Base-by-base conservation (phyloP, 2,888 invertebrate genomes). In the Brachynemurus nebulosus region DNA sequence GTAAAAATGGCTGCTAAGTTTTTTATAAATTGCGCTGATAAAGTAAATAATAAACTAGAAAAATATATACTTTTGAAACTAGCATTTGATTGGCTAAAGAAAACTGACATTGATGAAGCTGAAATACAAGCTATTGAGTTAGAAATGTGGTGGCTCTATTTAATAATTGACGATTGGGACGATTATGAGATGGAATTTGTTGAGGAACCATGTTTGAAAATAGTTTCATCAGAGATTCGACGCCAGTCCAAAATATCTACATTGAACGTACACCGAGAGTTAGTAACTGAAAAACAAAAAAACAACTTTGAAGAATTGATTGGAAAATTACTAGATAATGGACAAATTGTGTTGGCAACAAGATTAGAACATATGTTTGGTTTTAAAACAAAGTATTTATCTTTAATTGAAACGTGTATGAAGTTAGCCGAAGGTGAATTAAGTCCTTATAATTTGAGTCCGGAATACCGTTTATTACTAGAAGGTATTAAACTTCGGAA, bases 1-100 rank as follows among this genome's bases (percentile, higher is more conserved):
- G 74, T 79, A 12, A 70, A 72, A 47, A 68, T 73, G 14, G 71
- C 80, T 1, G 74, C 78, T 0, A 66, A 74, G 49, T 84, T 83
- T 57, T 72, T 79, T 33, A 63, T 76, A 1, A 65, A 70, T 43
- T 67, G 72, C 47, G 70, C 72, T 0, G 66, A 68, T 2, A 68
- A 69, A 48, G 67, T 77, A 21, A 55, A 55, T 0, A 62, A 69
- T 17, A 48, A 54, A 4, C 45, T 54, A 3, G 62, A 62, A 45
- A 74, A 71, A 51, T 79, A 76, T 57, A 68, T 72, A 23, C 51
- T 63, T 21, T 49, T 61, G 20, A 61, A 59, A 48, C 46, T 59
- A 37, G 59, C 63, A 0, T 56, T 58, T 20, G 51, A 57, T n/a
- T 66, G 65, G 64, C 55, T 62, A 2, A 52, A 47, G 27, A 51